A percentile compares a stretch with the other conserved stretches of the same genome.
phyloP scores from a whole-genome alignment of 2,797 vertebrate species.

The Molossus alvarezi region DNA sequence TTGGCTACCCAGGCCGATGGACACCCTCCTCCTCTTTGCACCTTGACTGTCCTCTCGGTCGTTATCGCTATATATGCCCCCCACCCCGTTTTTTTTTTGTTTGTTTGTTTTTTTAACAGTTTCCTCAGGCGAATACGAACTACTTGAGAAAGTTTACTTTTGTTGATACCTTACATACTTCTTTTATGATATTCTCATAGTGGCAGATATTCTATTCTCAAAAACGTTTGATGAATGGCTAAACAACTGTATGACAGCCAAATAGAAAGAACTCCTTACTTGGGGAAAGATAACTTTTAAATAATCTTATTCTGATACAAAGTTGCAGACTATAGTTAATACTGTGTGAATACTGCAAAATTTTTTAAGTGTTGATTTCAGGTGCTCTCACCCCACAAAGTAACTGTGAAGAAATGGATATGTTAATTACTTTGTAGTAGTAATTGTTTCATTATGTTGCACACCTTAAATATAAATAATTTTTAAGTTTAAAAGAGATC shows the following conservation, averaged over 20 bases:
- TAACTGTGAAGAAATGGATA: not conserved
- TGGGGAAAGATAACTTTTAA: not conserved
- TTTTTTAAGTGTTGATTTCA: not conserved
- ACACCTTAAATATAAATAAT: not conserved
- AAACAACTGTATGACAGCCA: not conserved
- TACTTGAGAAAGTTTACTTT: constrained; percentile 17
- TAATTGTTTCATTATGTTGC: not conserved
- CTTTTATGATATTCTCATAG: not conserved
- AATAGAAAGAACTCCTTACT: not conserved
- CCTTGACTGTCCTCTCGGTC: not conserved
- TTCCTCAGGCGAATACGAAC: not conserved
- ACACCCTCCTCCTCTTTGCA: not conserved
- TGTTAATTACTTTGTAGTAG: not conserved
- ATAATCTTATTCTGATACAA: not conserved
- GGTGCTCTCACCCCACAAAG: not conserved
- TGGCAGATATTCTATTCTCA: not conserved
- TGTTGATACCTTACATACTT: not conserved
- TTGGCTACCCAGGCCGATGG: not conserved
- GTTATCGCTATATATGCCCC: not conserved
- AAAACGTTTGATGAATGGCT: not conserved
- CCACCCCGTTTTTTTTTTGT: not conserved
- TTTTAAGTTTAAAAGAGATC: not conserved
- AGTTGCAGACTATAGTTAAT: not conserved
- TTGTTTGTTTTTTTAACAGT: not conserved
- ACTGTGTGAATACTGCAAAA: not conserved